Evolutionary conservation across 2,113 vertebrate genomes (phyloP).

Genomic region (Takifugu flavidus): DNA sequence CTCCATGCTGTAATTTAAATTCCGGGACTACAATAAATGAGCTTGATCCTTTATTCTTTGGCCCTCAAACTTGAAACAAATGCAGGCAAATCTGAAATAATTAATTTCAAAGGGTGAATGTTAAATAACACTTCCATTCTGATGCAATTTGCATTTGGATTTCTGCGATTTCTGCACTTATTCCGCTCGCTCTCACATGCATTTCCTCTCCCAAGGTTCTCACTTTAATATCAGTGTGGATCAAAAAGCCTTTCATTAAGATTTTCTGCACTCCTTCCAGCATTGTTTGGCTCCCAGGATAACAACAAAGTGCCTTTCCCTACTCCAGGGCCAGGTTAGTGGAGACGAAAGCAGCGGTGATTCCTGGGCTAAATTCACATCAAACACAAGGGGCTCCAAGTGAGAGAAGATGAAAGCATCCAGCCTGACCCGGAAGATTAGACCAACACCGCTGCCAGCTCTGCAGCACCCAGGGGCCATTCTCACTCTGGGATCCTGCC

Average conservation of each 20-base stretch:
- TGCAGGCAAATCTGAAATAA: slow-evolving; percentile 54
- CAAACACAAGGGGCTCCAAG: slow-evolving; percentile 74
- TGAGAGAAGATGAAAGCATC: slow-evolving; percentile 75
- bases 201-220: slow-evolving; percentile 46
- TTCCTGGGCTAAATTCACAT: slow-evolving; percentile 79
- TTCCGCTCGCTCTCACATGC: slow-evolving; percentile 9
- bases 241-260: slow-evolving; percentile 75
- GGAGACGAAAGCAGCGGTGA: slow-evolving; percentile 71
- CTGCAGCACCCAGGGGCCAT: slow-evolving; percentile 69
- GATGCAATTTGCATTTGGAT: slow-evolving; percentile 70
- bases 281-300: slow-evolving; percentile 75
- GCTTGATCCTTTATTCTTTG: slow-evolving; percentile 40
- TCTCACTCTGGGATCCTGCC: slow-evolving; percentile 60
- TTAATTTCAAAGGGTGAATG: slow-evolving; percentile 64
- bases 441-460: slow-evolving; percentile 73
- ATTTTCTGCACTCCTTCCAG: slow-evolving; percentile 66
- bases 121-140: slow-evolving; percentile 46
- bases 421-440: slow-evolving; percentile 78
- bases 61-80: slow-evolving; percentile 61
- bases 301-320: slow-evolving; percentile 74
- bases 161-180: slow-evolving; percentile 65
- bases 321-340: slow-evolving; percentile 70
- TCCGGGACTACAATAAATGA: slow-evolving; percentile 51
- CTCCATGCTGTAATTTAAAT: slow-evolving; percentile 48
- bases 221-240: slow-evolving; percentile 66